Evolutionary conservation across 1,140 invertebrate genomes (phyloP), one percentile per base, ranked within the genome.

Genomic region (Steinernema feltiae): DNA sequence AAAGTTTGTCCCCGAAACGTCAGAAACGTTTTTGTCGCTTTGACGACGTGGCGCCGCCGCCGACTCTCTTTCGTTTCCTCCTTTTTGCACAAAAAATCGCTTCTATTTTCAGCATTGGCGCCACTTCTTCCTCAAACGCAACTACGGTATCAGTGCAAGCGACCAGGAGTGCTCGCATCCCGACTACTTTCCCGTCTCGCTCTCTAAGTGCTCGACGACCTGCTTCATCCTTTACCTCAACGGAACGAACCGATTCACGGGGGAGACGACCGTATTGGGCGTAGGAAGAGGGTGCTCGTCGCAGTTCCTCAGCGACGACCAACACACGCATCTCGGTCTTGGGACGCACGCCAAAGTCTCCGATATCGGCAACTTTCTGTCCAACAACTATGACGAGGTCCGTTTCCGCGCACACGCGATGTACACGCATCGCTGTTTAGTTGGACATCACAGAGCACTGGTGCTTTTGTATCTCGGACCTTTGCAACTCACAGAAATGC

Each of bases 101-200:
- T 48, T 29, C 41, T 77, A 30, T 21, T 48, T 82, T 74, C 73
- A 84, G 82, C 84, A 82, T 73, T 82, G 82, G 82, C 72, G 82
- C n/a, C 82, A 82, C 73, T 83, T 82, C 71, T 82, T 82, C 69
- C 72, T 82, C 21, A 84, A 84, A 75, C 70, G 82, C 48, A 82
- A 82, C 73, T 82, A 82, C 73, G 80, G 76, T 32, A 63, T 82
- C 12, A 71, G 80, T 21, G 72, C 72, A 1, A 74, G 75, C 46
- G 82, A 82, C 69, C 75, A 78, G n/a, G 71, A 72, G 21, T 82
- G 82, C 63, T 69, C 77, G n/a, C 70, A 75, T 32, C 69, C 71
- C 30, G 71, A 74, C 32, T 82, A 77, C 32, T 71, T 74, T 31
- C 80, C 82, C 1, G 82, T 80, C 48, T 71, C 53, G 17, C 69